Percentiles rank a stretch among this genome's conserved stretches.
Conservation (phyloP, 2,888 invertebrate genomes). For the Calephelis perditalis region DNA sequence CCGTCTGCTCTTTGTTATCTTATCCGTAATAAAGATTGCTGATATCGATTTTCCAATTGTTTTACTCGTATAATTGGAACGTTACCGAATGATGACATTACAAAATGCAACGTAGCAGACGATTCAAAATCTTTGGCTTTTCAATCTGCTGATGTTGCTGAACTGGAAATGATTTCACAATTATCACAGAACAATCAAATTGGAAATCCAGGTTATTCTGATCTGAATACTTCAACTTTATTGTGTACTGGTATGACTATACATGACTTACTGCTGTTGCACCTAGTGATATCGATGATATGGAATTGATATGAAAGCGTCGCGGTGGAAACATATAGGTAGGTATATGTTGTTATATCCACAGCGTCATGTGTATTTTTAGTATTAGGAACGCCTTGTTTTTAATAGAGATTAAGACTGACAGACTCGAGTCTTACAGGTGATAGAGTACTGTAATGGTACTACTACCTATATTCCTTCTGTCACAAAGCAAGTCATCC, state of each 20-base stretch:
- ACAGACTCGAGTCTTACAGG: too few relatives aligned
- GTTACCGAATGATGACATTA: conserved; percentile 40
- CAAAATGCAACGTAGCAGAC: conserved; percentile 44
- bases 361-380: too few relatives aligned
- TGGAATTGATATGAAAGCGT: conserved; percentile 18
- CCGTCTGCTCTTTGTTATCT: too few relatives aligned
- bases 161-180: conserved; percentile 60
- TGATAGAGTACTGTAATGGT: too few relatives aligned
- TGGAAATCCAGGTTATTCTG: conserved; percentile 41
- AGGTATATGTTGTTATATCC: too few relatives aligned
- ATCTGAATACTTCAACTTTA: conserved; percentile 6
- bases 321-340: neutral
- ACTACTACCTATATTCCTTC: too few relatives aligned
- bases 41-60: conserved; percentile 20
- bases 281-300: conserved; percentile 17
- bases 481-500: too few relatives aligned
- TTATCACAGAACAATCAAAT: conserved; percentile 54
- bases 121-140: conserved; percentile 46
- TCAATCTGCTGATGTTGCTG: conserved; percentile 50
- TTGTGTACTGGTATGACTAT: neutral
- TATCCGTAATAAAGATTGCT: too few relatives aligned
- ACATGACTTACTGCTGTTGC: conserved; percentile 7
- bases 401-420: too few relatives aligned
- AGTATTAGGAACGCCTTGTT: too few relatives aligned
- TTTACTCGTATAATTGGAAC: neutral